phyloP scores from a whole-genome alignment of 2,888 invertebrate species.

The Stenolophus ochropezus region DNA sequence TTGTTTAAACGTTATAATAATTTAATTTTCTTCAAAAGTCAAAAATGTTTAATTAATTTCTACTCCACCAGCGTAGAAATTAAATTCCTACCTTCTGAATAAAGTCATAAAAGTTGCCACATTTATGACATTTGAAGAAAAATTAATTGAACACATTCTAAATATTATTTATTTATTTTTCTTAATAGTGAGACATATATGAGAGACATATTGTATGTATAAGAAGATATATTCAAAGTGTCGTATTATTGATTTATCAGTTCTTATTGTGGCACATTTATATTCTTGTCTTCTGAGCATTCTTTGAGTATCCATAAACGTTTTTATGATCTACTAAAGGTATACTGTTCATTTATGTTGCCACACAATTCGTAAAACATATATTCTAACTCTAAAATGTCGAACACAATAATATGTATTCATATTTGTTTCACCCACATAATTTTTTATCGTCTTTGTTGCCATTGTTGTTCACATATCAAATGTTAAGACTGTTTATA shows the following conservation, averaged over 20 bases:
- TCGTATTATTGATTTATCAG: not conserved
- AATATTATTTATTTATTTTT: too few relatives aligned
- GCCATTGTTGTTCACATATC: too few relatives aligned
- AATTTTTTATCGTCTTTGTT: too few relatives aligned
- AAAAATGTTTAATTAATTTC: too few relatives aligned
- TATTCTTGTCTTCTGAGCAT: constrained; percentile 1
- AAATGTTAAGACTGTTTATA: too few relatives aligned
- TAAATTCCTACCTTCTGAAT: too few relatives aligned
- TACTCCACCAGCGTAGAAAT: too few relatives aligned
- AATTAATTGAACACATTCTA: too few relatives aligned
- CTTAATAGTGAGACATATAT: not conserved
- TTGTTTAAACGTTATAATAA: too few relatives aligned
- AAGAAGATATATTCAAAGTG: not conserved
- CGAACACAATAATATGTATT: not conserved
- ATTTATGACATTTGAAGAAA: too few relatives aligned
- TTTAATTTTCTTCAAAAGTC: too few relatives aligned
- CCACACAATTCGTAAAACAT: constrained; percentile 14
- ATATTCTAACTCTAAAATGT: not conserved
- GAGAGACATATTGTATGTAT: not conserved
- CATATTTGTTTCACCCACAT: not conserved
- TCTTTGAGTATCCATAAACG: constrained; percentile 17
- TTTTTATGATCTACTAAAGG: constrained; percentile 12
- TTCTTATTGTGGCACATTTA: not conserved
- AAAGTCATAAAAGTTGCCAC: too few relatives aligned
- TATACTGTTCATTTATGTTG: constrained; percentile 8